phyloP scores from a whole-genome alignment of 2,113 vertebrate genomes.

The Brienomyrus brachyistius region DNA sequence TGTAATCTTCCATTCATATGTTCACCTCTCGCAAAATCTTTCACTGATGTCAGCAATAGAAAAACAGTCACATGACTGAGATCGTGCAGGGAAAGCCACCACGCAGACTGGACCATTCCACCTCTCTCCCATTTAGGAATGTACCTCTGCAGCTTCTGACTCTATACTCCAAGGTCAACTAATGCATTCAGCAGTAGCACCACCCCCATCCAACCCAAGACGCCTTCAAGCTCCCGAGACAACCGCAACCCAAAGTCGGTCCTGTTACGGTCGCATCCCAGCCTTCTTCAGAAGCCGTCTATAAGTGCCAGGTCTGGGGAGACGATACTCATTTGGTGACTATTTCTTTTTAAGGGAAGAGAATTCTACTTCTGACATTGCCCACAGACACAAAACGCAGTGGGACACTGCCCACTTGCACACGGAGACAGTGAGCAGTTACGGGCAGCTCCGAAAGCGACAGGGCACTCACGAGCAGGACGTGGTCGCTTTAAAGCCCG shows the following conservation, averaged over 20 bases:
- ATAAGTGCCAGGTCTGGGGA: background rate
- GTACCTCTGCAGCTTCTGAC: background rate
- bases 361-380: background rate
- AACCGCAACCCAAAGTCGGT: background rate
- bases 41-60: background rate
- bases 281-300: background rate
- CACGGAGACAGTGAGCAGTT: background rate
- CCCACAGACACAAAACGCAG: background rate
- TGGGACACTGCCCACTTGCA: background rate
- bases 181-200: background rate
- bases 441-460: background rate
- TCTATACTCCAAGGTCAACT: background rate
- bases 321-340: background rate
- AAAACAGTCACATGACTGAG: background rate
- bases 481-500: background rate
- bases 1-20: slow-evolving; percentile 8
- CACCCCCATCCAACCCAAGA: background rate
- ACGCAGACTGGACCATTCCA: background rate
- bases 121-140: background rate
- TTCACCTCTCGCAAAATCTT: background rate
- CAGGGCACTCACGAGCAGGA: background rate
- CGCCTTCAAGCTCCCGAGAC: background rate
- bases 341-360: background rate
- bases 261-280: background rate
- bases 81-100: background rate